Percentiles rank a stretch among this genome's conserved stretches.
Conservation (phyloP, 2,113 vertebrate species). For the Melanotaenia duboulayi region DNA sequence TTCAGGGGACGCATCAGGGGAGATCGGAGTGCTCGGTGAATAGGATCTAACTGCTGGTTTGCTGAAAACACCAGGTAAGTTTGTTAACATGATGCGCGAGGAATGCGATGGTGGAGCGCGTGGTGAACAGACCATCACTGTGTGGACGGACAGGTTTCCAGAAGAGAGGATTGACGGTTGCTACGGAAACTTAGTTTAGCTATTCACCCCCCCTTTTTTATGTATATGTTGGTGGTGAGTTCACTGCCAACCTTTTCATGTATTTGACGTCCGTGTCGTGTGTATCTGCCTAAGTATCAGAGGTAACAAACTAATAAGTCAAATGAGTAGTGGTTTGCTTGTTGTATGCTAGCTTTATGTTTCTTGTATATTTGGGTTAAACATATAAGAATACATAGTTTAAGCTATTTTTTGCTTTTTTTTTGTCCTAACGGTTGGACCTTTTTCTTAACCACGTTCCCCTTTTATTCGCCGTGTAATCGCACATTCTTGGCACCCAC, state of each 20-base stretch:
- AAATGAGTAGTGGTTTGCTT: neutral
- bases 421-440: neutral
- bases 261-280: neutral
- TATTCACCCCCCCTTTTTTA: neutral
- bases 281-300: neutral
- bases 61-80: constrained; percentile 69
- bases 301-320: neutral
- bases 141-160: constrained; percentile 4
- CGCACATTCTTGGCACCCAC: neutral
- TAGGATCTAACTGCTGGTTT: constrained; percentile 50
- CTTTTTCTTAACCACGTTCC: neutral
- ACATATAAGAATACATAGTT: neutral
- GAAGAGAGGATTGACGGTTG: constrained; percentile 17
- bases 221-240: neutral
- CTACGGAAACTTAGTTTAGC: constrained; percentile 36
- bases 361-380: neutral
- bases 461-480: neutral
- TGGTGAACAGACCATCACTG: constrained; percentile 1
- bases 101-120: neutral
- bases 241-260: neutral
- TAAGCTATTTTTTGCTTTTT: neutral
- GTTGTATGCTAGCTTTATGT: neutral
- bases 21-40: constrained; percentile 41
- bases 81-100: neutral
- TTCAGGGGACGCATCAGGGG: constrained; percentile 27